These are phyloP conservation scores for Cossypha caffra DNA, from an alignment of 2,797 vertebrate species.

Conservation along the genomic window DNA sequence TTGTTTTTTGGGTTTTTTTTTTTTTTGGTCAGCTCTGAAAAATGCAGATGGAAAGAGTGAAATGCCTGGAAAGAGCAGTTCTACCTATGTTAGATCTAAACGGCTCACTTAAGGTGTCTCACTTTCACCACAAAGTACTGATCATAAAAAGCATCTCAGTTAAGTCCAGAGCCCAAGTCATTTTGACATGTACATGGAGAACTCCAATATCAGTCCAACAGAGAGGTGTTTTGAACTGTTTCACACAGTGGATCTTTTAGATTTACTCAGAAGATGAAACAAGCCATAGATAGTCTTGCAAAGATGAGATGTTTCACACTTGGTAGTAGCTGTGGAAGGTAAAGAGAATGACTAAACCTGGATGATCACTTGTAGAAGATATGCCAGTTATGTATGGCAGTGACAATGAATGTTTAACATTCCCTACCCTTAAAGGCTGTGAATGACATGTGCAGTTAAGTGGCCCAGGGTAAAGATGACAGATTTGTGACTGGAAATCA, in stretches of 20 bases:
- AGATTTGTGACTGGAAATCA: neutral
- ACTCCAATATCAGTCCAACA: neutral
- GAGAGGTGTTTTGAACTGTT: neutral
- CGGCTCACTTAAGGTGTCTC: neutral
- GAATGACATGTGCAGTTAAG: neutral
- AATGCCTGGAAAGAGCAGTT: neutral
- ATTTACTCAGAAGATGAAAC: neutral
- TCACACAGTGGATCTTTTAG: neutral
- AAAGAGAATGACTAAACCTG: neutral
- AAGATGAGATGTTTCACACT: neutral
- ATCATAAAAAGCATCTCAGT: neutral
- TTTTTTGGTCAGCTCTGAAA: neutral
- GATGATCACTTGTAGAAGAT: accelerated
- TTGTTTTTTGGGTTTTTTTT: too few species aligned
- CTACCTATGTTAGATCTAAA: neutral
- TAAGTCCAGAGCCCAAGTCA: neutral
- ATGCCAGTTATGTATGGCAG: neutral
- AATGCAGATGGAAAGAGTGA: neutral
- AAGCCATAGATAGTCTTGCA: neutral
- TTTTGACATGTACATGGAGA: neutral
- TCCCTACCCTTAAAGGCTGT: neutral
- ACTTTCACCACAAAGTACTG: neutral
- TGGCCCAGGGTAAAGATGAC: neutral
- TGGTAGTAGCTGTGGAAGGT: neutral
- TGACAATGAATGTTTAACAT: neutral